phyloP scores from a whole-genome alignment of 2,797 vertebrate genomes.

The Ammospiza maritima region DNA sequence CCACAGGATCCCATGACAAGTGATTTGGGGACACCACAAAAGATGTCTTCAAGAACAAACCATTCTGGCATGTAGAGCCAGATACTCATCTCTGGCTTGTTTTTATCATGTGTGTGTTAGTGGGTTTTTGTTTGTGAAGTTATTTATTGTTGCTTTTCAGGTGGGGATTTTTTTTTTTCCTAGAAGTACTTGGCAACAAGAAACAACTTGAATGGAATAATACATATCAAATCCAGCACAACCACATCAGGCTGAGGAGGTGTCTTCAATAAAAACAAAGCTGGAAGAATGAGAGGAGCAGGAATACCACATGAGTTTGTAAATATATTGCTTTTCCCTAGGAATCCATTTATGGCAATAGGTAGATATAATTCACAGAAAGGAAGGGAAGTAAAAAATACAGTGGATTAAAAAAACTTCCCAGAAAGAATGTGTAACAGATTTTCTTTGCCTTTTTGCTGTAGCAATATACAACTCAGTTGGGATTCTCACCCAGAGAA shows the following conservation, averaged over 20 bases:
- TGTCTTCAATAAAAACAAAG: not conserved
- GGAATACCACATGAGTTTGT: not conserved
- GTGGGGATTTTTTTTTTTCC: accelerated
- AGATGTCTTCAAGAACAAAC: not conserved
- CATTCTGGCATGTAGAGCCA: not conserved
- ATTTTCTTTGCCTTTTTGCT: not conserved
- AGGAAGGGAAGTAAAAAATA: not conserved
- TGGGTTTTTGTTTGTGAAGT: accelerated
- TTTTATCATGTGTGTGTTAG: not conserved
- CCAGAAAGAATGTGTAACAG: not conserved
- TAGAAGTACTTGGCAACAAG: not conserved
- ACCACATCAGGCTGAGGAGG: not conserved
- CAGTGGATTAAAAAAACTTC: not conserved
- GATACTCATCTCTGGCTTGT: not conserved
- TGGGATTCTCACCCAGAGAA: not conserved
- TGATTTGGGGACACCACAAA: not conserved
- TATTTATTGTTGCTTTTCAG: not conserved
- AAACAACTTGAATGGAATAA: not conserved
- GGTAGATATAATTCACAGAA: not conserved
- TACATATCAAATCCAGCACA: not conserved
- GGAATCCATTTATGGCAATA: not conserved
- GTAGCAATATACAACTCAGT: not conserved
- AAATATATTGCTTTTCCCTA: not conserved
- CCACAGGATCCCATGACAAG: not conserved
- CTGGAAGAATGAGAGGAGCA: not conserved